Conservation (phyloP, 35 echinoderm and acorn worm species). For the Nesometra sesokonis region DNA sequence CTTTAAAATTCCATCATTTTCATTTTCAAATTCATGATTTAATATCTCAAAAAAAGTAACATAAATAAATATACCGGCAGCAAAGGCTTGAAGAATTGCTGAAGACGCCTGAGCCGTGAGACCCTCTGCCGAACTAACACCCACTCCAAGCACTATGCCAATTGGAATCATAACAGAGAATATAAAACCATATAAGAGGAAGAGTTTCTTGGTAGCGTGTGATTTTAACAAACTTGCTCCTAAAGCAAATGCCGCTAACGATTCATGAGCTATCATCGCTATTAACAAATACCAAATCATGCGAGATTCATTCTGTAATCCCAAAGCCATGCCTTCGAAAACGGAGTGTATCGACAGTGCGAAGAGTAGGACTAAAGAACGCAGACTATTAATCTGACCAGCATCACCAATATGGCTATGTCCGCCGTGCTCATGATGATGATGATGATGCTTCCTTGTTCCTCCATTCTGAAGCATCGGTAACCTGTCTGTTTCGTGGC, state of each 20-base stretch:
- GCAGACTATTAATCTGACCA: conserved; percentile 18
- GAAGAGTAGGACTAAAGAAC: conserved; percentile 67
- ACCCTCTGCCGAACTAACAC: conserved; percentile 30
- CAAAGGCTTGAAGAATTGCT: conserved; percentile 70
- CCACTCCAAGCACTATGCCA: conserved; percentile 60
- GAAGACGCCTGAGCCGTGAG: conserved; percentile 38
- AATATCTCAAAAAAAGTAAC: conserved; percentile 98
- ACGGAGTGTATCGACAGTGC: conserved; percentile 85
- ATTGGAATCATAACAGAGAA: conserved; percentile 86
- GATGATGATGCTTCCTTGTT: conserved; percentile 9
- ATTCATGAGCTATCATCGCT: conserved; percentile 81
- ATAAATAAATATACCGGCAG: conserved; percentile 92
- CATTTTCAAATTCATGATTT: conserved; percentile 84
- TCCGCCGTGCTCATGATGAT: conserved; percentile 30
- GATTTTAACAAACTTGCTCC: conserved; percentile 70
- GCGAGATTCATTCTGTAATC: conserved; percentile 58
- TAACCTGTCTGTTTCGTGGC: background rate
- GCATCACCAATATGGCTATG: conserved; percentile 62
- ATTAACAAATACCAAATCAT: conserved; percentile 50
- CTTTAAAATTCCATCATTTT: conserved; percentile 49
- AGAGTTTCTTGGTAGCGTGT: conserved; percentile 2
- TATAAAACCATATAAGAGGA: conserved; percentile 40
- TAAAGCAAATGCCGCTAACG: conserved; percentile 81
- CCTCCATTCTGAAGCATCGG: background rate
- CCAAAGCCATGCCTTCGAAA: conserved; percentile 94